Evolutionary conservation across 2,888 invertebrate genomes (phyloP).

Genomic region (Tipula vernalis): DNA sequence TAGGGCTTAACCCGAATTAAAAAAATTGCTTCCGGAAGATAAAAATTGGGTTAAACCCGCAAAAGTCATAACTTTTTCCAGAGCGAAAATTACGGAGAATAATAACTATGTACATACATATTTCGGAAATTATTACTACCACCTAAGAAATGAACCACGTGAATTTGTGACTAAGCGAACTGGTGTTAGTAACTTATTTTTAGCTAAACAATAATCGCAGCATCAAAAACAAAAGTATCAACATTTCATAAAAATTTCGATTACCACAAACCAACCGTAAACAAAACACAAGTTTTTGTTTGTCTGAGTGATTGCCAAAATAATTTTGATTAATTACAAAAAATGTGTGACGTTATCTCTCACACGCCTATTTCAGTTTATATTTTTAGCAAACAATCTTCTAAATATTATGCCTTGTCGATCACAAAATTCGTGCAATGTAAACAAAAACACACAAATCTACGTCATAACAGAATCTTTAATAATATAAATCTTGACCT

Average conservation of each 20-base stretch:
- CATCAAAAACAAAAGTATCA: background rate
- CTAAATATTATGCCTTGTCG: background rate
- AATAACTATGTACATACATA: too few species aligned
- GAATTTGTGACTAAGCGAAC: background rate
- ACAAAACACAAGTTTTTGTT: background rate
- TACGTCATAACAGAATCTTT: background rate
- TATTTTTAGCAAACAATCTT: background rate
- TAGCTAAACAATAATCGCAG: background rate
- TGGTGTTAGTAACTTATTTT: background rate
- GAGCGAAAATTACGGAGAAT: too few species aligned
- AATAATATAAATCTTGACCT: background rate
- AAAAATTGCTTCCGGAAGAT: too few species aligned
- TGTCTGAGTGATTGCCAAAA: background rate
- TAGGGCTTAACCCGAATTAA: too few species aligned
- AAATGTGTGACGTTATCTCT: background rate
- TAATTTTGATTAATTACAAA: background rate
- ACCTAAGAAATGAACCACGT: background rate
- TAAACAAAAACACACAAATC: background rate
- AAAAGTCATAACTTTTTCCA: too few species aligned
- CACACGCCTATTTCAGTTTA: background rate
- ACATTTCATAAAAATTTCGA: background rate
- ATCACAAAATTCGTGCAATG: background rate
- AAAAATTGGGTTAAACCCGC: too few species aligned
- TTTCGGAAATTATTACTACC: too few species aligned
- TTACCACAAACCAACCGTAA: background rate